Evolutionary conservation across 2,113 vertebrate species (phyloP).

Genomic region (Craseonycteris thonglongyai): DNA sequence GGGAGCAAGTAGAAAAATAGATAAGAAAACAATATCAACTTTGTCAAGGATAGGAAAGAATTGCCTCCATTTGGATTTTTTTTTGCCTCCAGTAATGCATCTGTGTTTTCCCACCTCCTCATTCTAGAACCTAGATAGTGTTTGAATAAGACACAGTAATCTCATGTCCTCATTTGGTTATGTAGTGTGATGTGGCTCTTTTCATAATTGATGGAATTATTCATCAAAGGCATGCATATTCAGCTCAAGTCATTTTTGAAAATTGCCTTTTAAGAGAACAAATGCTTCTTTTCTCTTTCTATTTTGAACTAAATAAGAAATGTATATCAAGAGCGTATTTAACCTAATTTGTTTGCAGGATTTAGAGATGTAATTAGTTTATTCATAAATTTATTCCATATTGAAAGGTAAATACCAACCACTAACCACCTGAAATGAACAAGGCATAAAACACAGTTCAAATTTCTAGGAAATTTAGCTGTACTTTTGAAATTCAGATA

Average conservation of each 20-base stretch:
- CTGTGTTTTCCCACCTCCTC: constrained; percentile 10
- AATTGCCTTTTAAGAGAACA: background rate
- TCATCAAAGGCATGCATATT: background rate
- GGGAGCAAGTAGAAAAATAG: background rate
- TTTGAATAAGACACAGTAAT: background rate
- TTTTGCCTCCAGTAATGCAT: constrained; percentile 3
- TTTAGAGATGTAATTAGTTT: constrained; percentile 15
- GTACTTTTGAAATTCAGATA: background rate
- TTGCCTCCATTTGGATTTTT: background rate
- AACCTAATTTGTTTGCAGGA: background rate
- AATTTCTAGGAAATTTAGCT: background rate
- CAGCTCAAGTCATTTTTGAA: constrained; percentile 17
- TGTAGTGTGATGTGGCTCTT: background rate
- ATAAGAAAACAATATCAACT: background rate
- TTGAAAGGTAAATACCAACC: background rate
- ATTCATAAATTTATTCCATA: background rate
- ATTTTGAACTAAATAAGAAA: background rate
- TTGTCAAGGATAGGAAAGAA: background rate
- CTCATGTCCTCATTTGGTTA: background rate
- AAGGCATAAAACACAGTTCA: background rate
- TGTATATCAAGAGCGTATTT: background rate
- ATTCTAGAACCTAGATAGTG: background rate
- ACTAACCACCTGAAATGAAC: background rate
- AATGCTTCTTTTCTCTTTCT: background rate
- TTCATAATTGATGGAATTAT: background rate